Evolutionary conservation across 1,140 invertebrate genomes (phyloP).

Genomic region (Andrena cerasifolii): DNA sequence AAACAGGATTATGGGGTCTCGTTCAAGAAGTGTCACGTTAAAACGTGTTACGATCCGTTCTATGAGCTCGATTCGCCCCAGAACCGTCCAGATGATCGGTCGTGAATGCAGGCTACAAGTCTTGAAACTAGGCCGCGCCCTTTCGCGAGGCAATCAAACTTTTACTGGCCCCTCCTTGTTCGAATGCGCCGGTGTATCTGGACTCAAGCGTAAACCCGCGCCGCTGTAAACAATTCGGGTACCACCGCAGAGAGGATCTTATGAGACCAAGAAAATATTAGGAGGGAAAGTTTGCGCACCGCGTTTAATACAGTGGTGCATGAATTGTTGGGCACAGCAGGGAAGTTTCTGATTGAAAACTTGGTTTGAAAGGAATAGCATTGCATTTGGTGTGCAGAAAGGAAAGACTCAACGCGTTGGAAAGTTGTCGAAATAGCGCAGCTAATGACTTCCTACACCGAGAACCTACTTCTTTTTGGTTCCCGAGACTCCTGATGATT

Average conservation of each 20-base stretch:
- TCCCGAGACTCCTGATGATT: too few relatives aligned
- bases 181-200: not conserved
- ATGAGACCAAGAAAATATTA: not conserved
- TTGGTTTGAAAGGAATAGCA: not conserved
- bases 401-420: too few relatives aligned
- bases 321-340: too few relatives aligned
- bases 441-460: too few relatives aligned
- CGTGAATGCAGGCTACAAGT: conserved; percentile 58
- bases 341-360: not conserved
- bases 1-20: not conserved
- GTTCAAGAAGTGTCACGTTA: conserved; percentile 19
- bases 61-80: not conserved
- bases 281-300: too few relatives aligned
- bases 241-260: not conserved
- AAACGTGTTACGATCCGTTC: conserved; percentile 37
- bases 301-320: too few relatives aligned
- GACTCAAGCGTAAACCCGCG: not conserved
- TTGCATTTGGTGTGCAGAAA: too few relatives aligned
- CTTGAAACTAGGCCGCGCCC: conserved; percentile 48
- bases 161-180: conserved; percentile 44
- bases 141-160: conserved; percentile 64
- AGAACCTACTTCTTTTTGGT: too few relatives aligned
- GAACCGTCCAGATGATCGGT: conserved; percentile 5
- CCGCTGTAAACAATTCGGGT: not conserved
- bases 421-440: too few relatives aligned